phyloP scores from a whole-genome alignment of 2,888 invertebrate species.

The Volucella inanis region DNA sequence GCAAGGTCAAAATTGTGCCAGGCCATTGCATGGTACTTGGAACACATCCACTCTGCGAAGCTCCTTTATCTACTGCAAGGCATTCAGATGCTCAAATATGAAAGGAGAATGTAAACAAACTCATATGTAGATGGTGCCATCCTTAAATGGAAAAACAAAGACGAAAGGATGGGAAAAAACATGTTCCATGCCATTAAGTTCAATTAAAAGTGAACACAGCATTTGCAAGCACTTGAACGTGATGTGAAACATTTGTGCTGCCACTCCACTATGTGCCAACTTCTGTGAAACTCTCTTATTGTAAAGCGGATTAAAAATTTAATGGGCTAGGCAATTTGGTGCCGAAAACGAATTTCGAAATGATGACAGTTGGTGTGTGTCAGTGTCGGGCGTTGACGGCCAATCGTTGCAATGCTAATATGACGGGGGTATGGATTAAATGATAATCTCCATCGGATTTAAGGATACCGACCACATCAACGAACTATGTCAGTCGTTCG shows the following conservation, averaged over 20 bases:
- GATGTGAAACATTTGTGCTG: conserved; percentile 27
- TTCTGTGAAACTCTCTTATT: conserved; percentile 1
- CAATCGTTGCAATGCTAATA: neutral
- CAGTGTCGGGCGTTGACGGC: too few relatives aligned
- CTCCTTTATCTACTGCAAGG: neutral
- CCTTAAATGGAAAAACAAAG: neutral
- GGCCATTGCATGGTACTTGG: conserved; percentile 14
- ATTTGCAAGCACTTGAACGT: conserved; percentile 50
- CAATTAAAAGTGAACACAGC: conserved; percentile 35
- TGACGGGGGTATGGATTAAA: conserved; percentile 6
- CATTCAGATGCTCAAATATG: neutral
- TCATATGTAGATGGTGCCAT: neutral
- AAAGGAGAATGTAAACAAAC: neutral
- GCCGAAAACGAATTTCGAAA: conserved; percentile 8
- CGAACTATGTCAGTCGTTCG: neutral
- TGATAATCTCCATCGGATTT: neutral
- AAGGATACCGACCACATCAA: neutral
- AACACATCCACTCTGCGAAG: neutral
- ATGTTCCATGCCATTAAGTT: conserved; percentile 22
- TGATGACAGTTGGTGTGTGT: neutral
- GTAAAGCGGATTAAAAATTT: neutral
- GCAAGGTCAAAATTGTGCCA: conserved; percentile 48
- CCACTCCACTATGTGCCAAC: conserved; percentile 11
- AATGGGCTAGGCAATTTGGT: neutral
- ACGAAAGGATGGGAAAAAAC: conserved; percentile 3